Conservation (phyloP, 2,113 vertebrate genomes). For the Cercocebus atys region DNA sequence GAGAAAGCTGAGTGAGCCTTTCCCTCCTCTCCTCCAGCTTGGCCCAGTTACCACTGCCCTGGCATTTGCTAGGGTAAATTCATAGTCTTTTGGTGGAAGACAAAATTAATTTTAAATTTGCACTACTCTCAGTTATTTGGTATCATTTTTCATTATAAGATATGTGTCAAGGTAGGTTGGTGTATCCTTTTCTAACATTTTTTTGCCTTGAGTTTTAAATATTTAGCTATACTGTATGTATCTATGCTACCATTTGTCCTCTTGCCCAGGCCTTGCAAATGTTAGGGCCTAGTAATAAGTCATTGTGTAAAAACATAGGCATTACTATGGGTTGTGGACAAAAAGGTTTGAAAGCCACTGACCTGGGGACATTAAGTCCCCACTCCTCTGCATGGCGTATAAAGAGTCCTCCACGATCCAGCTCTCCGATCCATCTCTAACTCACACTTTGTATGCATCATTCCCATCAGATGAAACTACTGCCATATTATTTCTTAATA, state of each 20-base stretch:
- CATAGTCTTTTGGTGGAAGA: background rate
- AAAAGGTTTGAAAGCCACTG: background rate
- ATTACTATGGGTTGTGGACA: background rate
- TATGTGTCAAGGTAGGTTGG: background rate
- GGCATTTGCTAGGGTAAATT: background rate
- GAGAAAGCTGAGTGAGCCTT: background rate
- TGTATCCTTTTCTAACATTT: background rate
- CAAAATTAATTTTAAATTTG: background rate
- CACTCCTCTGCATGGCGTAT: background rate
- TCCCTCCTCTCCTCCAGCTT: background rate
- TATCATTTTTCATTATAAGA: background rate
- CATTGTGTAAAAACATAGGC: background rate
- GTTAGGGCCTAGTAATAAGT: background rate
- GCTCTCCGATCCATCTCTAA: background rate
- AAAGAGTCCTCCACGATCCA: background rate
- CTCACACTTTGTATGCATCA: background rate
- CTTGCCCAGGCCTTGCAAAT: background rate
- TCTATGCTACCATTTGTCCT: background rate
- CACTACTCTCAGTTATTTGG: background rate
- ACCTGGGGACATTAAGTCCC: background rate
- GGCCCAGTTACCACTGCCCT: background rate
- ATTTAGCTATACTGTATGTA: background rate
- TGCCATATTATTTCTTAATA: background rate
- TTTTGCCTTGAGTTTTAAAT: background rate
- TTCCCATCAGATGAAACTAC: background rate